phyloP scores from a whole-genome alignment of 2,888 invertebrate genomes.

The Leistus spinibarbis region DNA sequence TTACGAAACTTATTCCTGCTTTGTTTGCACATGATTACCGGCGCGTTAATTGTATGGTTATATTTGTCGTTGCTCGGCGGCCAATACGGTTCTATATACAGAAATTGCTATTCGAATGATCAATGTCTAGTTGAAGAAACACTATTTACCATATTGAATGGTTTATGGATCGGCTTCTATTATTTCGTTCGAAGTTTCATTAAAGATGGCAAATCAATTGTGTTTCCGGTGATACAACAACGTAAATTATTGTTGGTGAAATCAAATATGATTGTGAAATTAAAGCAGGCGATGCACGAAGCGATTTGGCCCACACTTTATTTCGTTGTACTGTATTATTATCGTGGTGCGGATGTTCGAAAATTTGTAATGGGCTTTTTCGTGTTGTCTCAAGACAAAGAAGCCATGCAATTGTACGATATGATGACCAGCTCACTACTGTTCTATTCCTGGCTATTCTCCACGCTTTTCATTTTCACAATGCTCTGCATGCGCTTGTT shows the following conservation, averaged over 20 bases:
- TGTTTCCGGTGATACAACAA: conserved; percentile 74
- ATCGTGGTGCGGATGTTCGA: conserved; percentile 65
- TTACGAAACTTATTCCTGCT: conserved; percentile 64
- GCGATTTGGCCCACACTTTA: conserved; percentile 68
- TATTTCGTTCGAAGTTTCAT: conserved; percentile 66
- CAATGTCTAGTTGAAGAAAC: conserved; percentile 71
- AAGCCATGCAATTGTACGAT: conserved; percentile 60
- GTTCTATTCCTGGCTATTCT: conserved; percentile 72
- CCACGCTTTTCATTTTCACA: conserved; percentile 71
- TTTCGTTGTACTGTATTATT: conserved; percentile 66
- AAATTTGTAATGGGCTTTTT: conserved; percentile 61
- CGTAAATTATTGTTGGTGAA: conserved; percentile 72
- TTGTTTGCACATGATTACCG: conserved; percentile 66
- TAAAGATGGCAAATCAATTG: conserved; percentile 62
- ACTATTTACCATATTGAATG: conserved; percentile 70
- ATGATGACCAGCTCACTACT: conserved; percentile 61
- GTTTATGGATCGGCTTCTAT: conserved; percentile 70
- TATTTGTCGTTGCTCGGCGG: conserved; percentile 70
- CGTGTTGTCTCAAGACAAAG: conserved; percentile 61
- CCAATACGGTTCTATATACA: conserved; percentile 62
- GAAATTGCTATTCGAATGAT: conserved; percentile 57
- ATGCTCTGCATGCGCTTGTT: conserved; percentile 73
- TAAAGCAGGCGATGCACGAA: conserved; percentile 65
- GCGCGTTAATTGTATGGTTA: conserved; percentile 71
- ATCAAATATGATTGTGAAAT: conserved; percentile 61